Evolutionary conservation across 2,888 invertebrate genomes (phyloP).

Genomic region (Archips xylosteana): DNA sequence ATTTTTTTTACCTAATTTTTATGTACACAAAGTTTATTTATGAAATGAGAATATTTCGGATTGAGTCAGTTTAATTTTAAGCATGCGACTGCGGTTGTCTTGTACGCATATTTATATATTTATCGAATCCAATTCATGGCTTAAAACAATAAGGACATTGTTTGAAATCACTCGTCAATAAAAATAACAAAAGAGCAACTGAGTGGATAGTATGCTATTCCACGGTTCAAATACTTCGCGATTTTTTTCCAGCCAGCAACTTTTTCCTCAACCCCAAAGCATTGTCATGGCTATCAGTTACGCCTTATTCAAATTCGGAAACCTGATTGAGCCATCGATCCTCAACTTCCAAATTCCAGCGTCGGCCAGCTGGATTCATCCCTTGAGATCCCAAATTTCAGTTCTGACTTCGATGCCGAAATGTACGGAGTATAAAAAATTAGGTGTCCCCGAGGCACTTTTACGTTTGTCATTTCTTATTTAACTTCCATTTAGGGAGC

Average conservation of each 20-base stretch:
- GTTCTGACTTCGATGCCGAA: constrained; percentile 15
- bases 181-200: too few relatives aligned
- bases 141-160: too few relatives aligned
- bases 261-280: background rate
- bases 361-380: constrained; percentile 26
- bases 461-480: constrained; percentile 40
- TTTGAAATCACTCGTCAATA: too few relatives aligned
- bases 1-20: too few relatives aligned
- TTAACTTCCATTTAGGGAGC: constrained; percentile 42
- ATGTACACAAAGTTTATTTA: too few relatives aligned
- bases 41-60: too few relatives aligned
- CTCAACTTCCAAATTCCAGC: constrained; percentile 17
- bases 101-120: too few relatives aligned
- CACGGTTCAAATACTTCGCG: background rate
- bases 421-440: constrained; percentile 31
- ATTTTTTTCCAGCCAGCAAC: background rate
- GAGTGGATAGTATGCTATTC: too few relatives aligned
- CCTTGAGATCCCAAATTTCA: constrained; percentile 33
- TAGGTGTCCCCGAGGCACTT: constrained; percentile 34
- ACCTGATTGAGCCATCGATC: constrained; percentile 24
- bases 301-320: constrained; percentile 14
- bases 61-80: too few relatives aligned
- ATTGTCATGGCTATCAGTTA: constrained; percentile 1
- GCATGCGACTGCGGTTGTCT: too few relatives aligned
- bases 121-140: too few relatives aligned